Base-by-base conservation (phyloP, 2,888 invertebrate species). In the Drosophila nr. medialis region DNA sequence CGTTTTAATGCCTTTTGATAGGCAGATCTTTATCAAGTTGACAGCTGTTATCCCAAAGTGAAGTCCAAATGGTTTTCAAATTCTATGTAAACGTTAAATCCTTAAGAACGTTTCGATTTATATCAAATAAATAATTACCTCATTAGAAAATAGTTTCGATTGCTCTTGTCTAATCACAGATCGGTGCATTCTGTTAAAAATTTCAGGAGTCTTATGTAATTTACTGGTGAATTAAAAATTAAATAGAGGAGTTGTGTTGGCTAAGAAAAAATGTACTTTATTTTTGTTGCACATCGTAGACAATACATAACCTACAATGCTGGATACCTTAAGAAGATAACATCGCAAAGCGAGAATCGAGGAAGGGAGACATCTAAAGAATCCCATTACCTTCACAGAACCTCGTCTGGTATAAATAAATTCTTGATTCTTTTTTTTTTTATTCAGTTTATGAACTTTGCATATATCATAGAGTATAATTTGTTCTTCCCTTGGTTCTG, bases 111-210 rank as follows among this genome's bases (percentile, higher is more conserved):
- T 48, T 59, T 73, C 64, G 81, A 78, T 78, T 56, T 45, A 48
- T 68, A 84, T 90, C 90, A 80, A 85, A 86, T 61, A 70, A 72
- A 53, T 60, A 62, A 32, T 86, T 66, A 53, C 29, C 64, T 81
- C 69, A 62, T 88, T 88, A 68, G 68, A 68, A 70, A 72, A 64
- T 68, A 49, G 32, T 40, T 40, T 36, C 32, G 56, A 49, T 13
- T 54, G 49, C 32, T 36, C 15, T 13, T 18, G n/a, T 49, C 64
- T 38, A 48, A 53, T 61, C 55, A 27, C 30, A 51, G 64, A 75
- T 71, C 21, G 27, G 21, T 38, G 29, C 32, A 48, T 60, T 58
- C 45, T 62, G 30, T 21, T 27, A 27, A 38, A 50, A 48, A 32
- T 60, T 58, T 21, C 53, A 56, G 53, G 21, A 51, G 58, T 38